A percentile compares a stretch with the other conserved stretches of the same genome.
Evolutionary conservation across 2,113 vertebrate genomes (phyloP).

Genomic region (Rattus rattus): DNA sequence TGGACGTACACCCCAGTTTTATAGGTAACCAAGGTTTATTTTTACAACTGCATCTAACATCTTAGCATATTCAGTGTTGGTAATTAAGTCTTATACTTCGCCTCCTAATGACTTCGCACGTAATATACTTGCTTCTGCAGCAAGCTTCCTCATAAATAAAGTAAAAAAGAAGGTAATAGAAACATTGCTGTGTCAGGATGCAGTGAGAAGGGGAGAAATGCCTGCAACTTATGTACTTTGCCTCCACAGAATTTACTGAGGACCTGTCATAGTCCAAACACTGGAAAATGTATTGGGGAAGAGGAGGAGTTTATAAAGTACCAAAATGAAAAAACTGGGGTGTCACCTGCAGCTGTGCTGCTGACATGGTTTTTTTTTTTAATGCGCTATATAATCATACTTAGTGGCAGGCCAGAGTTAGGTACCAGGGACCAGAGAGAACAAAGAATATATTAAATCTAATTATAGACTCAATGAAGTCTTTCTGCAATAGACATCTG

Average conservation of each 20-base stretch:
- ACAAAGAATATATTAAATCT: not conserved
- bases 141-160: conserved; percentile 52
- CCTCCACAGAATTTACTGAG: not conserved
- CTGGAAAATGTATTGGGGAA: not conserved
- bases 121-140: conserved; percentile 54
- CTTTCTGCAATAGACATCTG: conserved; percentile 1
- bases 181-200: not conserved
- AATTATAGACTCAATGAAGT: not conserved
- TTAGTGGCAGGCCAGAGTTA: not conserved
- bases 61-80: conserved; percentile 46
- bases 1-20: conserved; percentile 10
- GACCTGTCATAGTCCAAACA: not conserved
- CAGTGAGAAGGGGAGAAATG: not conserved
- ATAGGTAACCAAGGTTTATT: conserved; percentile 44
- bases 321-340: not conserved
- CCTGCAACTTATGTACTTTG: not conserved
- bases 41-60: conserved; percentile 54
- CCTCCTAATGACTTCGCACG: conserved; percentile 58
- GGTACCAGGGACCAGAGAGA: not conserved
- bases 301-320: not conserved
- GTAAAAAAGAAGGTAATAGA: not conserved
- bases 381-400: not conserved
- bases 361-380: not conserved
- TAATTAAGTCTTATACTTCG: conserved; percentile 41
- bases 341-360: not conserved